Evolutionary conservation across 2,797 vertebrate genomes (phyloP), one percentile per base, ranked within the genome.

Genomic region (Antennarius maculatus): DNA sequence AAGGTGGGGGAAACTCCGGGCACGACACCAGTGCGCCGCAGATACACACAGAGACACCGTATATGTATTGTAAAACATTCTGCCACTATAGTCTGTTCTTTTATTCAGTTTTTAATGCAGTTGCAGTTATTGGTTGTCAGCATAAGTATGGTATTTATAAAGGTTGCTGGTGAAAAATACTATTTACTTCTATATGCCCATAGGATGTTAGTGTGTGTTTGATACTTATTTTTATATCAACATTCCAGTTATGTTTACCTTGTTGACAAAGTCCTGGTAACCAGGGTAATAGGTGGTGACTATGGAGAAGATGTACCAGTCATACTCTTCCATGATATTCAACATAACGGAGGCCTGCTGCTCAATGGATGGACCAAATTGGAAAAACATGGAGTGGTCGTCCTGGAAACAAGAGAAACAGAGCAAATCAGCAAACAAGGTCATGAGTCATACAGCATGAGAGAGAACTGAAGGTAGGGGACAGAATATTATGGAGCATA

Each of bases 291-390:
- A 99, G 6, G 96, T 96, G 79, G 98, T 99, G 90, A 99, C 97
- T 2, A 99, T 96, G 85, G 97, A 99, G 91, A 99, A 99, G 89
- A 99, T 99, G 93, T 98, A 97, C 98, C 98, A 99, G 91, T 98
- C 97, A 7, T 99, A 99, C 87, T 99, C 97, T 91, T 99, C 96
- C 97, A 99, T 99, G 76, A 99, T 98, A 91, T 99, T 99, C 76
- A 99, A 92, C 95, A 99, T 99, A 73, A 99, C 97, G 0, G 96
- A 97, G 37, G 97, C 97, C 89, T 99, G 98, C 89, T 99, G 97
- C 89, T 99, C 96, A 67, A 99, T 98, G 55, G 97, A 98, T 2
- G 97, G 97, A 43, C 98, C 98, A 70, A 99, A 99, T 91, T 99
- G 98, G 94, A 99, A 98, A 92, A 99, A 99, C 97, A 99, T 99